phyloP scores from a whole-genome alignment of 2,797 vertebrate species.

The Pseudochirops corinnae region DNA sequence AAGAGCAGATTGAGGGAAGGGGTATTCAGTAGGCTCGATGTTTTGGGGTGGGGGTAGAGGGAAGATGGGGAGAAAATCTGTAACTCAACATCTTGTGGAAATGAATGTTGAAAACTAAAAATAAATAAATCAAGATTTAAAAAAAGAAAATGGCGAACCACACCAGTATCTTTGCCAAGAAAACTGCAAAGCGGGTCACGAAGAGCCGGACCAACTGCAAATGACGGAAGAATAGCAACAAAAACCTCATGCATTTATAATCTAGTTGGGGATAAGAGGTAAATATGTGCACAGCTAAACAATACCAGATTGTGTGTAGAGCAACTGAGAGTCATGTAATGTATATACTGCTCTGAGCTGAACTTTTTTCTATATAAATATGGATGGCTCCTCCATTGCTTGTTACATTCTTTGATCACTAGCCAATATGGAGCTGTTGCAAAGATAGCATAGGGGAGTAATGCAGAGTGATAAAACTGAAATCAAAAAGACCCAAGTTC shows the following conservation, averaged over 20 bases:
- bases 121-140: too few species aligned
- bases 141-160: neutral
- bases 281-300: neutral
- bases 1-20: too few species aligned
- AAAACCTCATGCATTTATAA: neutral
- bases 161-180: neutral
- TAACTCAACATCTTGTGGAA: too few species aligned
- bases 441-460: neutral
- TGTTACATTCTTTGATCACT: neutral
- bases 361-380: neutral
- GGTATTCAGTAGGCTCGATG: too few species aligned
- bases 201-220: neutral
- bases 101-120: too few species aligned
- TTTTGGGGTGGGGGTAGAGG: too few species aligned
- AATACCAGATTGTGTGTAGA: neutral
- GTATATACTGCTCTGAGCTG: neutral
- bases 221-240: neutral
- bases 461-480: too few species aligned
- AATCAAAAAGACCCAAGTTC: neutral
- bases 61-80: too few species aligned
- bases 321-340: neutral
- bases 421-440: neutral
- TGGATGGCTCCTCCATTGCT: neutral
- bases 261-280: neutral
- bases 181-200: too few species aligned